Evolutionary conservation across 1,140 invertebrate genomes (phyloP).

Genomic region (Trachelipus rathkii): DNA sequence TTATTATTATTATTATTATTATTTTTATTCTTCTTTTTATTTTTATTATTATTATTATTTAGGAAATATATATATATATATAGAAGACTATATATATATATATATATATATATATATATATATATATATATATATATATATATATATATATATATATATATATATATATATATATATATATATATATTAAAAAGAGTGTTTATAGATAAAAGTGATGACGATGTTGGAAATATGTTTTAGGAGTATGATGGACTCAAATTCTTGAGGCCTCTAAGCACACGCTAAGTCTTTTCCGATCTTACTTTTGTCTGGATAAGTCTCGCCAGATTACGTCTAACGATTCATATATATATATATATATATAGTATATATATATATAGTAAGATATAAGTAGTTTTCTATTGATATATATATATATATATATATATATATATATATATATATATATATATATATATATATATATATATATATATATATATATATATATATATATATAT

Average conservation of each 20-base stretch:
- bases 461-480: slow-evolving; percentile 6
- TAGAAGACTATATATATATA: not conserved
- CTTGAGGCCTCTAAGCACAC: slow-evolving; percentile 15
- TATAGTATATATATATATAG: slow-evolving; percentile 20
- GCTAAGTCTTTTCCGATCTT: slow-evolving; percentile 19
- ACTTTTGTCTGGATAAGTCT: not conserved
- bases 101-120: slow-evolving; percentile 1
- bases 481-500: slow-evolving; percentile 17
- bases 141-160: slow-evolving; percentile 21
- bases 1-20: not conserved
- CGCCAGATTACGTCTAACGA: not conserved
- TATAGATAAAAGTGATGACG: slow-evolving; percentile 8
- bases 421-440: slow-evolving; percentile 16
- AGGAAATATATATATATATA: not conserved
- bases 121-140: slow-evolving; percentile 18
- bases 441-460: slow-evolving; percentile 4
- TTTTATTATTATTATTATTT: not conserved
- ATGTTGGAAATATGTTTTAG: slow-evolving; percentile 5
- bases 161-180: slow-evolving; percentile 18
- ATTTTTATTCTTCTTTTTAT: not conserved
- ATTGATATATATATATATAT: slow-evolving; percentile 25
- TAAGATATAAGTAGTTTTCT: no score
- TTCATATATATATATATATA: slow-evolving; percentile 20
- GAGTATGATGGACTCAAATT: not conserved
- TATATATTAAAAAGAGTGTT: not conserved